phyloP scores from a whole-genome alignment of 2,113 vertebrate species.

The Erythrolamprus reginae region DNA sequence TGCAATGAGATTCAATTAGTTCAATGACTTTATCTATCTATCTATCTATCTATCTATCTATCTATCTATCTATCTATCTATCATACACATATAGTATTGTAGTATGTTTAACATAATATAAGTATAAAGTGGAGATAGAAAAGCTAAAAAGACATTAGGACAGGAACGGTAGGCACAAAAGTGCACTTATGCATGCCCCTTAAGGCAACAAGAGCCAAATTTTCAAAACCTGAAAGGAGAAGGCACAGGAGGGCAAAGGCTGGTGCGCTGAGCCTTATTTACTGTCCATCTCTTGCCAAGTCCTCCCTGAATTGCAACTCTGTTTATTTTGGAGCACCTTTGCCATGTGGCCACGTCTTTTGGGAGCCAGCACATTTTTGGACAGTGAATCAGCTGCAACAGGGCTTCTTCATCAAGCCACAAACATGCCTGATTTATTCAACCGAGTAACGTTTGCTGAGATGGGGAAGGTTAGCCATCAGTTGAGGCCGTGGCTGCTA shows the following conservation, averaged over 20 bases:
- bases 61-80: too few species aligned
- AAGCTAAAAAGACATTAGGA: too few species aligned
- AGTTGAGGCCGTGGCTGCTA: conserved; percentile 32
- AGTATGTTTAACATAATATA: too few species aligned
- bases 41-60: too few species aligned
- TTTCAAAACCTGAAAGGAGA: neutral
- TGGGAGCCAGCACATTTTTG: conserved; percentile 61
- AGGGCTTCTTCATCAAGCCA: conserved; percentile 39
- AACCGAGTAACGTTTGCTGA: neutral
- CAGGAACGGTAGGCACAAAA: too few species aligned
- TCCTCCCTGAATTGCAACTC: neutral
- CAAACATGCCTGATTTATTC: conserved; percentile 40
- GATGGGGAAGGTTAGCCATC: conserved; percentile 27
- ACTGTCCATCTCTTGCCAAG: neutral
- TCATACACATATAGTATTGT: too few species aligned
- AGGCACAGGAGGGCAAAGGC: neutral
- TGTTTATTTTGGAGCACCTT: conserved; percentile 20
- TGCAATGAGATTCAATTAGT: neutral
- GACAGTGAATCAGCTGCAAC: conserved; percentile 63
- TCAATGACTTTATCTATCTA: too few species aligned
- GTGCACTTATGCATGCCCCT: too few species aligned
- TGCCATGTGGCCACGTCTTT: conserved; percentile 37
- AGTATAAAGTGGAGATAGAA: too few species aligned
- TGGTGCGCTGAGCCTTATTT: too few species aligned
- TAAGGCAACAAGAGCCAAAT: neutral